Percentiles rank a stretch among this genome's conserved stretches.
These are phyloP conservation scores for Lasioglossum albipes DNA, from an alignment of 1,140 invertebrate species.

Conservation along the genomic window DNA sequence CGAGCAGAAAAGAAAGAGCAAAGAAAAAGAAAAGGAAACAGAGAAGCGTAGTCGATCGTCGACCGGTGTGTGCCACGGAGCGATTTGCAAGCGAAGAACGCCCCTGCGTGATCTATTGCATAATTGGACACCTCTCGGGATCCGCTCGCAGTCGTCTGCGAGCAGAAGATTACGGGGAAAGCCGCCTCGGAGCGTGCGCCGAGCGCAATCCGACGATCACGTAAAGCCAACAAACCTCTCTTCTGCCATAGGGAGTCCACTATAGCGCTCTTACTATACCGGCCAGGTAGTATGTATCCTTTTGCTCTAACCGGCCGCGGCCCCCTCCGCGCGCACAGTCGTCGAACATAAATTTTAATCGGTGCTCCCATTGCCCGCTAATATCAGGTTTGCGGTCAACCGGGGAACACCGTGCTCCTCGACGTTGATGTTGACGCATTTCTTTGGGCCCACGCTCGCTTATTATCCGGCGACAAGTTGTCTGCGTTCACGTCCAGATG, in stretches of 20 bases:
- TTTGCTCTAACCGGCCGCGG: too few relatives aligned
- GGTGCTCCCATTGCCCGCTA: constrained; percentile 38
- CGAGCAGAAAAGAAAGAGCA: too few relatives aligned
- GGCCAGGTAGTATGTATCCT: too few relatives aligned
- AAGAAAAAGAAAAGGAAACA: too few relatives aligned
- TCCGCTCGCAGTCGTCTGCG: neutral
- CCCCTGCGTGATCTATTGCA: constrained; percentile 46
- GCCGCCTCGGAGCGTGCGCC: constrained; percentile 2
- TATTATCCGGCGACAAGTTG: too few relatives aligned
- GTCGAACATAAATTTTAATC: constrained; percentile 45
- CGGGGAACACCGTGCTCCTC: neutral
- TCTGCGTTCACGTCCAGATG: too few relatives aligned
- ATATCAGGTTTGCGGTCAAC: constrained; percentile 22
- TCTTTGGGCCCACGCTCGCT: neutral
- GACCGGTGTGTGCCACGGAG: neutral
- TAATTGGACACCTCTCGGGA: constrained; percentile 38
- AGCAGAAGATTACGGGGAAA: constrained; percentile 42
- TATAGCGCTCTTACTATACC: too few relatives aligned
- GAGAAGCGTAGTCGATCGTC: neutral
- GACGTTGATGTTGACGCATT: constrained; percentile 24
- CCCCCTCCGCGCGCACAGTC: neutral
- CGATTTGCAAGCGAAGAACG: constrained; percentile 34
- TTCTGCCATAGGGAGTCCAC: neutral
- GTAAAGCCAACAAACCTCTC: constrained; percentile 34
- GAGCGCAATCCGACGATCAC: constrained; percentile 20